Percentiles rank a stretch among this genome's conserved stretches.
Evolutionary conservation across 1,140 invertebrate species (phyloP).

Genomic region (Nasonia vitripennis): DNA sequence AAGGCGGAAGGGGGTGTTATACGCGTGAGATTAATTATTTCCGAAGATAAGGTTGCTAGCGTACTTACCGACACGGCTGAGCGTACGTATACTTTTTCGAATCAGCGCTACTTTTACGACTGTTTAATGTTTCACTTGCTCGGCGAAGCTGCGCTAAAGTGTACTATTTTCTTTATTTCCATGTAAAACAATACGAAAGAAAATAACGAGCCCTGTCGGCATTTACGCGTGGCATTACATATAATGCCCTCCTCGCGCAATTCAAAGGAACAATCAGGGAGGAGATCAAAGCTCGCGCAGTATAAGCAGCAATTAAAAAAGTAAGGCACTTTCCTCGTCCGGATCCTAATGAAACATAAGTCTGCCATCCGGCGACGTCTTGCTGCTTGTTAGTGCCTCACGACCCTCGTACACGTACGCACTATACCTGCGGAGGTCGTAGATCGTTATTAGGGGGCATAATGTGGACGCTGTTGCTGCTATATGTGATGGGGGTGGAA

Average conservation of each 20-base stretch:
- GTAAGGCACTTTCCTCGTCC: not conserved
- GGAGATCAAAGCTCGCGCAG: constrained; percentile 4
- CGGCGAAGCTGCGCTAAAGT: too few relatives aligned
- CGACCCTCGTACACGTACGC: not conserved
- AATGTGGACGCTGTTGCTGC: not conserved
- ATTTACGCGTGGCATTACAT: not conserved
- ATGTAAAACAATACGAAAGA: not conserved
- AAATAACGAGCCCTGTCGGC: not conserved
- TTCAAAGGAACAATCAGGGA: constrained; percentile 18
- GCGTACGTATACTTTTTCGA: not conserved
- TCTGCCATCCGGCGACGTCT: not conserved
- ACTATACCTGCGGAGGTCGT: not conserved
- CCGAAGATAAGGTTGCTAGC: not conserved
- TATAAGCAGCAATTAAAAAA: constrained; percentile 39
- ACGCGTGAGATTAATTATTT: not conserved
- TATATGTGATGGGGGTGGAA: not conserved
- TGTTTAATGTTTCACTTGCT: not conserved
- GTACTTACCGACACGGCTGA: not conserved
- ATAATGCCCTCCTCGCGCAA: not conserved
- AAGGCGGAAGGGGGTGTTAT: not conserved
- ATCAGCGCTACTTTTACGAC: not conserved
- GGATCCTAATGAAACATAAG: constrained; percentile 22
- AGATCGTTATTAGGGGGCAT: constrained; percentile 3
- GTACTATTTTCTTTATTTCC: not conserved
- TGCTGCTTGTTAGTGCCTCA: not conserved